Base-by-base conservation (phyloP, 2,113 vertebrate species). In the Cyprinodon brontotheroides region DNA sequence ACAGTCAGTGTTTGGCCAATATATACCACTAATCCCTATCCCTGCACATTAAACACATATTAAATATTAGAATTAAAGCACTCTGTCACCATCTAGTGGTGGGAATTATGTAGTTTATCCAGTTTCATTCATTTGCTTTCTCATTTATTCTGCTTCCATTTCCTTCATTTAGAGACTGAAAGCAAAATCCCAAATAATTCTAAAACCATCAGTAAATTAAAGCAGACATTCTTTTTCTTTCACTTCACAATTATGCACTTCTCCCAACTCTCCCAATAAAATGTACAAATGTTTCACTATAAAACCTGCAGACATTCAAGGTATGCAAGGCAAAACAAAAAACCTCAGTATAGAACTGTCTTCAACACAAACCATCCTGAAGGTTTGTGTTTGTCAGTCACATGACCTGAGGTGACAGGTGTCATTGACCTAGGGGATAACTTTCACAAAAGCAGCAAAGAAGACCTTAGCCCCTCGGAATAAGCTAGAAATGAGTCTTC, bases 361-460 rank as follows among this genome's bases (percentile, higher is more conserved):
- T 38, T 4, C 20, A 3, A 17, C 39, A n/a, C n/a, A 36, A 11
- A n/a, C 12, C 41, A 71, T 7, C 7, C 2, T 57, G 9, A 39
- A 72, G 38, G 36, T 15, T 11, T 37, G 67, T 36, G 47, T 7
- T 47, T 73, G 61, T 70, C 60, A 60, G 60, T 74, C 61, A 65
- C 59, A 70, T 74, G 78, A 77, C 82, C 72, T 72, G 22, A 72
- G 63, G 74, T 86, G 87, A 74, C 87, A 91, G 82, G 89, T 86
- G 90, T 92, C 91, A 94, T 61, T 87, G 93, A 93, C 93, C 93
- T 74, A 0, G 60, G 67, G 87, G 85, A 77, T 89, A 91, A 84
- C 60, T 75, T 77, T 8, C 65, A 82, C 70, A 70, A 3, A 48
- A 22, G 6, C 36, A 11, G n/a, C 53, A 50, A 20, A 39, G 45